Evolutionary conservation across 2,888 invertebrate species (phyloP), one percentile per base, ranked within the genome.

Genomic region (Pyrgus malvae): DNA sequence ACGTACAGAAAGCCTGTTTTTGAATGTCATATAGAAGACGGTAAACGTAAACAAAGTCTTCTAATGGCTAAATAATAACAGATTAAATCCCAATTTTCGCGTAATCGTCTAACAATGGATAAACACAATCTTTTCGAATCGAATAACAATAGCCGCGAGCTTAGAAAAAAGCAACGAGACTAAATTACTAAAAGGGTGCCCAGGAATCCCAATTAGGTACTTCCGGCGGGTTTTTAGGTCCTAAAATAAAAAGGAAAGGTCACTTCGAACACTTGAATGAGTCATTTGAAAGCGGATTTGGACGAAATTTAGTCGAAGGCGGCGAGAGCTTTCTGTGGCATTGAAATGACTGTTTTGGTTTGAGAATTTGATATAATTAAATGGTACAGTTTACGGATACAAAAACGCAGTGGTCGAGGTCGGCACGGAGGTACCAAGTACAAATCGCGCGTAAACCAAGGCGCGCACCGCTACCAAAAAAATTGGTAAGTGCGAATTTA

Each of bases 221-320:
- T 88, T 88, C 88, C 88, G 86, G 83, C 76, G 85, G 70, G 67
- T 74, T 79, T 74, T 79, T 71, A 69, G 70, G 68, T 72, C 66
- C 70, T 70, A 79, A 78, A 83, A 82, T 78, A 80, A 85, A 74
- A 78, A 78, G 77, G 76, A 82, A 83, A 84, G 83, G 83, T 83
- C 80, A 67, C 59, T 40, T 38, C 53, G 75, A 72, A 76, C 74
- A 61, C n/a, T 62, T 56, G 14, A 44, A 56, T 84, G 81, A 84
- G 68, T 84, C 85, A 84, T 59, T 67, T 56, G 55, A 45, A 37
- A 44, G 44, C 42, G 21, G 8, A 16, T 19, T 16, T 33, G 40
- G 5, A 44, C 17, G 23, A 23, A 41, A 11, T 31, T 31, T 27
- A n/a, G n/a, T n/a, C n/a, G n/a, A n/a, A n/a, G n/a, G n/a, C n/a